A percentile compares a stretch with the other conserved stretches of the same genome.
phyloP scores from a whole-genome alignment of 2,113 vertebrate species.

The Recurvirostra avosetta region DNA sequence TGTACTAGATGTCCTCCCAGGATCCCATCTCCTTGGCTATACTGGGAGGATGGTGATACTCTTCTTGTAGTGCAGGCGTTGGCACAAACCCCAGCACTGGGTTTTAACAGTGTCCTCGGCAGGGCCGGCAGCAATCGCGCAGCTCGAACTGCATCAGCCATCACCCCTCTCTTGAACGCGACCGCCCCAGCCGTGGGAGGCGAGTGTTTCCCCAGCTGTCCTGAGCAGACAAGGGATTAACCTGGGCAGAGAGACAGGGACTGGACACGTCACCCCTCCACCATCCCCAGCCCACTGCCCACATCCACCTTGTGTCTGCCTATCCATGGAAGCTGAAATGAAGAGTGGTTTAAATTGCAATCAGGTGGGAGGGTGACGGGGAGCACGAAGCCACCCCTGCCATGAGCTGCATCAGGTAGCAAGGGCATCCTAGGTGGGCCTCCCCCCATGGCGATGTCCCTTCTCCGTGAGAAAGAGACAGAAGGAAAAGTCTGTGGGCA shows the following conservation, averaged over 20 bases:
- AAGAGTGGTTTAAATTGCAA: background rate
- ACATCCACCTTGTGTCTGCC: background rate
- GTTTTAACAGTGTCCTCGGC: background rate
- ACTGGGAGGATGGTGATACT: no score
- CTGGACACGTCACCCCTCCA: rapidly evolving
- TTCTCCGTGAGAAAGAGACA: background rate
- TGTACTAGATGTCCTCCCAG: background rate
- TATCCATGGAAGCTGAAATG: rapidly evolving
- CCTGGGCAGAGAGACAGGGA: background rate
- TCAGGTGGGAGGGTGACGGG: rapidly evolving
- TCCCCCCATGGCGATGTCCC: rapidly evolving
- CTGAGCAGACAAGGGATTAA: background rate
- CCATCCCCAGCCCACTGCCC: background rate
- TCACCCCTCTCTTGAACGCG: rapidly evolving
- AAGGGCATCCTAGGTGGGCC: background rate
- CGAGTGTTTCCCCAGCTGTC: background rate
- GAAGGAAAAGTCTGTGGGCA: background rate
- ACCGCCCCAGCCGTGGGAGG: rapidly evolving
- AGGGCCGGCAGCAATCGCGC: background rate
- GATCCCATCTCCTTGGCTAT: rapidly evolving
- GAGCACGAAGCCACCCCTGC: background rate
- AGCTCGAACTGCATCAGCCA: background rate
- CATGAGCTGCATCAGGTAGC: background rate
- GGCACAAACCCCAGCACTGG: background rate
- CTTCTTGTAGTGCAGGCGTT: background rate